Conservation (phyloP, 2,113 vertebrate species). For the Mandrillus leucophaeus region DNA sequence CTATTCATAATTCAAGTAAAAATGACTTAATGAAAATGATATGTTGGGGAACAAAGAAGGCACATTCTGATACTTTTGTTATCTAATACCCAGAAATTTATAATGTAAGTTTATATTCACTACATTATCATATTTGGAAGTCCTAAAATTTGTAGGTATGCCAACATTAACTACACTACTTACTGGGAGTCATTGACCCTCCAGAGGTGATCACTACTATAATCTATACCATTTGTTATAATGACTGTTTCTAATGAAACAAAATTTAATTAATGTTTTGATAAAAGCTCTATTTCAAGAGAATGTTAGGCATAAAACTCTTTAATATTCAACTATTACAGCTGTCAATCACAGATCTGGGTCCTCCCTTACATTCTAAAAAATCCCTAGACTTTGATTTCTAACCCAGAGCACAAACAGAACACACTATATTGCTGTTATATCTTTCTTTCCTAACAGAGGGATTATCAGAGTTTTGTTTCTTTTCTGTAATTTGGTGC, state of each 20-base stretch:
- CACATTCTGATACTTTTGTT: neutral
- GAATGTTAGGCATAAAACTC: neutral
- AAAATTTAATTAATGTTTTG: neutral
- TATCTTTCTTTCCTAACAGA: slow-evolving; percentile 29
- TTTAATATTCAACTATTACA: slow-evolving; percentile 15
- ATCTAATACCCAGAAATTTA: neutral
- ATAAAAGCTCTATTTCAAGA: slow-evolving; percentile 47
- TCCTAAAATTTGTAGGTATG: neutral
- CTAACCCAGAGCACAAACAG: neutral
- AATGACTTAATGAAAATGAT: neutral
- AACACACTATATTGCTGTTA: neutral
- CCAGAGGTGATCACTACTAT: neutral
- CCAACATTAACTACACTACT: neutral
- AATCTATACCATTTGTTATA: neutral
- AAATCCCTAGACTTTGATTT: neutral
- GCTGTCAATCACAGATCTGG: neutral
- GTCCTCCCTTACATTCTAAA: neutral
- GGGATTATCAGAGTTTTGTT: neutral
- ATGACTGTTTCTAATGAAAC: neutral
- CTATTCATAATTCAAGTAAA: neutral
- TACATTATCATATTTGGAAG: neutral
- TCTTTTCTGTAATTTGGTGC: neutral
- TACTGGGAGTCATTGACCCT: neutral
- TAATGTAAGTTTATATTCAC: neutral
- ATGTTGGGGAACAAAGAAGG: neutral